These are phyloP conservation scores for Salticus scenicus DNA, from an alignment of 2,888 invertebrate genomes.

Conservation along the genomic window DNA sequence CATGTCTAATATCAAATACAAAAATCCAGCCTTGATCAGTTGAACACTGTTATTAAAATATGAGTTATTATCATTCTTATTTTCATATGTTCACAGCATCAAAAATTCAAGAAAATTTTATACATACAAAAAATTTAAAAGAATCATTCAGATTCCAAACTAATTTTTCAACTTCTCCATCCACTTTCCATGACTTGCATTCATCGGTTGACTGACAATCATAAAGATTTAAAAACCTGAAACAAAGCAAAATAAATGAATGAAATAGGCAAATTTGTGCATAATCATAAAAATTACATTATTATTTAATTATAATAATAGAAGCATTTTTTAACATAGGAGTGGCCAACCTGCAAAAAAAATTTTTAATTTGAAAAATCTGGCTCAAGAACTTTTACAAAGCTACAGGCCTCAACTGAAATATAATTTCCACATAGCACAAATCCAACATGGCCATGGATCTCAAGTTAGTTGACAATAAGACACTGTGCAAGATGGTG, in stretches of 20 bases:
- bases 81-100: background rate
- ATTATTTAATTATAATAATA: too few species aligned
- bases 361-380: too few species aligned
- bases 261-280: slow-evolving; percentile 24
- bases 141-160: slow-evolving; percentile 88
- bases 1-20: slow-evolving; percentile 84
- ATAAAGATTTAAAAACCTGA: slow-evolving; percentile 83
- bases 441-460: too few species aligned
- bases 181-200: slow-evolving; percentile 83
- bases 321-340: too few species aligned
- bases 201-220: slow-evolving; percentile 84
- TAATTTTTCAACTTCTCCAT: slow-evolving; percentile 89
- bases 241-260: background rate
- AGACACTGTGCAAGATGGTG: too few species aligned
- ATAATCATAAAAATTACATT: too few species aligned
- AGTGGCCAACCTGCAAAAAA: too few species aligned
- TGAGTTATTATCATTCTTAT: slow-evolving; percentile 30
- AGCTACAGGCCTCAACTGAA: too few species aligned
- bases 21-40: slow-evolving; percentile 81
- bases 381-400: too few species aligned
- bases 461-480: too few species aligned
- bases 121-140: slow-evolving; percentile 84
- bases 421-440: too few species aligned
- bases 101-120: slow-evolving; percentile 14
- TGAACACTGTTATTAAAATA: slow-evolving; percentile 77